Evolutionary conservation across 2,888 invertebrate species (phyloP).

Genomic region (Blomia tropicalis): DNA sequence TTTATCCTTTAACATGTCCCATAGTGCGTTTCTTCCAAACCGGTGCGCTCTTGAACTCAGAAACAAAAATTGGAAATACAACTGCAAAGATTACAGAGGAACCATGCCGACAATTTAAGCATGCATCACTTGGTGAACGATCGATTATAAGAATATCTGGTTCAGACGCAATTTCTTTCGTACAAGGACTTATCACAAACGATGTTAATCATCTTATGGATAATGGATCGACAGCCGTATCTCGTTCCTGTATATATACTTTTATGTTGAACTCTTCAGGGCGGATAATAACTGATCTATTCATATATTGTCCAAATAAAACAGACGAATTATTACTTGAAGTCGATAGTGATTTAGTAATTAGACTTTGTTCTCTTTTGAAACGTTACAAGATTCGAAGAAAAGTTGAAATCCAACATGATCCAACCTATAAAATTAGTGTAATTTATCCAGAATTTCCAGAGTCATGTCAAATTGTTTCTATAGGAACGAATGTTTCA

Average conservation of each 20-base stretch:
- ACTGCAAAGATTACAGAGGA: too few relatives aligned
- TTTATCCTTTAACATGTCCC: too few relatives aligned
- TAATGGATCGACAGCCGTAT: neutral
- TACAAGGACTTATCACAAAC: neutral
- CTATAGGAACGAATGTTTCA: too few relatives aligned
- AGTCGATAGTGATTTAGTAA: conserved; percentile 49
- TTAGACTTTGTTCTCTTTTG: conserved; percentile 53
- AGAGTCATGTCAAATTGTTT: neutral
- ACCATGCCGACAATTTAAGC: neutral
- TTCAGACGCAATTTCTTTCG: neutral
- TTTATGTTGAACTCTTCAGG: neutral
- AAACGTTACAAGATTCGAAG: conserved; percentile 55
- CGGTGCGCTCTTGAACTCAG: too few relatives aligned
- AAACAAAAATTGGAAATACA: too few relatives aligned
- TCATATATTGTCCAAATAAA: neutral
- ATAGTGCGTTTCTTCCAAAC: too few relatives aligned
- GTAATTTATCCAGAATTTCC: conserved; percentile 39
- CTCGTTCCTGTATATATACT: neutral
- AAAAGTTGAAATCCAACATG: conserved; percentile 51
- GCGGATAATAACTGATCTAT: neutral
- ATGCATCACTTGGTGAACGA: neutral
- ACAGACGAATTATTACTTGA: conserved; percentile 46
- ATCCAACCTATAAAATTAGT: conserved; percentile 37
- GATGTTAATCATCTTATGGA: neutral
- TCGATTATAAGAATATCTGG: neutral